Percentiles rank a stretch among this genome's conserved stretches.
These are phyloP conservation scores for Syndactyla subalaris DNA, from an alignment of 2,797 vertebrate genomes.

Conservation along the genomic window DNA sequence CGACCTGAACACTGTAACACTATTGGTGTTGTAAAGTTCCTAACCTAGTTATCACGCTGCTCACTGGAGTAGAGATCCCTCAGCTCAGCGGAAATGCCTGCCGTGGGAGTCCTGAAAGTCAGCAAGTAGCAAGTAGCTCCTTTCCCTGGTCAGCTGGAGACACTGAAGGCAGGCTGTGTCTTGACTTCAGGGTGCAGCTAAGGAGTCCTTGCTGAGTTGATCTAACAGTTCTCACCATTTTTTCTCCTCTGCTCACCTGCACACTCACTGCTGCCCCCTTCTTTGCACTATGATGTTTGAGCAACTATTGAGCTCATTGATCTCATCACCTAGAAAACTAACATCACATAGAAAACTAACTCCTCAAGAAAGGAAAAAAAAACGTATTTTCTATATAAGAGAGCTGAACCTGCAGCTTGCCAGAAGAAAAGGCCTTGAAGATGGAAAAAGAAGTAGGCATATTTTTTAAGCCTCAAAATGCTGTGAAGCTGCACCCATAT, in stretches of 20 bases:
- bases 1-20: accelerated
- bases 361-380: neutral
- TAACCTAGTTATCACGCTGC: neutral
- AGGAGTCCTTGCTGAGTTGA: neutral
- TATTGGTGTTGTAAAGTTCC: neutral
- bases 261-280: neutral
- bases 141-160: neutral
- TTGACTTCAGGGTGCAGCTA: neutral
- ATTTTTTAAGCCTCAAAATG: neutral
- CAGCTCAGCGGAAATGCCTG: neutral
- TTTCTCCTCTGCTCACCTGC: neutral
- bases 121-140: neutral
- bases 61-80: neutral
- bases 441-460: neutral
- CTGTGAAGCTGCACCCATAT: neutral
- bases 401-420: neutral
- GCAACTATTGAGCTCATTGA: neutral
- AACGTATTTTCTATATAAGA: neutral
- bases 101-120: neutral
- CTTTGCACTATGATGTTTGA: neutral
- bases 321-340: neutral
- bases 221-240: neutral
- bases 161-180: neutral
- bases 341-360: neutral
- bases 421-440: neutral